These are phyloP conservation scores for Drosophila pectinifera DNA, from an alignment of 1,140 invertebrate species.

Conservation along the genomic window DNA sequence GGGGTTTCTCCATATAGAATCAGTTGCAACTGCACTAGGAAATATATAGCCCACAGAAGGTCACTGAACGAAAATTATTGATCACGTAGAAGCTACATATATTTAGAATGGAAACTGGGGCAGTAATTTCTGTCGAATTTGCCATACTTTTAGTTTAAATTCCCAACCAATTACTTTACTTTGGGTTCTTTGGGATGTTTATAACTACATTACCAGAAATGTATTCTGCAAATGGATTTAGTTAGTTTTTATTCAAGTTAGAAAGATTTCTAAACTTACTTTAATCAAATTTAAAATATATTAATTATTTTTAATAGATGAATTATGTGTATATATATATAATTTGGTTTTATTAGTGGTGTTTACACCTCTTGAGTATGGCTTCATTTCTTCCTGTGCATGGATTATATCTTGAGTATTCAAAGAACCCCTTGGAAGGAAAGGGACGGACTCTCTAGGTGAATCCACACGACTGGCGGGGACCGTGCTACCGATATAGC, in stretches of 20 bases:
- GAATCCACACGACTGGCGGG: not conserved
- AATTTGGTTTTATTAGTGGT: not conserved
- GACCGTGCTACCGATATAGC: not conserved
- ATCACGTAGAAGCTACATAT: not conserved
- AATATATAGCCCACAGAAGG: not conserved
- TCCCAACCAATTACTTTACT: not conserved
- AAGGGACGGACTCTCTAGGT: not conserved
- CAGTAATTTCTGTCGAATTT: not conserved
- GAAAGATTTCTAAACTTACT: too few species aligned
- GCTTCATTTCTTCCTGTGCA: not conserved
- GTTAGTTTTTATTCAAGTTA: not conserved
- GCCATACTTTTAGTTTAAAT: not conserved
- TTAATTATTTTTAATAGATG: too few species aligned
- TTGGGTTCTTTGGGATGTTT: not conserved
- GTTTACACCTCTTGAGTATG: not conserved
- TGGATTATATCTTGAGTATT: not conserved
- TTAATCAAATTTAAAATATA: too few species aligned
- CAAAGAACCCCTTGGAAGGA: not conserved
- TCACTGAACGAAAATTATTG: not conserved
- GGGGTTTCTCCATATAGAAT: conserved; percentile 5
- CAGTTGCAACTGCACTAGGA: conserved; percentile 15
- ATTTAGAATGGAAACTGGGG: not conserved
- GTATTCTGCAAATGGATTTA: not conserved
- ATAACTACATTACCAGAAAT: not conserved
- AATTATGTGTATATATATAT: too few species aligned